Evolutionary conservation across 2,888 invertebrate genomes (phyloP), one percentile per base, ranked within the genome.

Genomic region (Ophion slaviceki): DNA sequence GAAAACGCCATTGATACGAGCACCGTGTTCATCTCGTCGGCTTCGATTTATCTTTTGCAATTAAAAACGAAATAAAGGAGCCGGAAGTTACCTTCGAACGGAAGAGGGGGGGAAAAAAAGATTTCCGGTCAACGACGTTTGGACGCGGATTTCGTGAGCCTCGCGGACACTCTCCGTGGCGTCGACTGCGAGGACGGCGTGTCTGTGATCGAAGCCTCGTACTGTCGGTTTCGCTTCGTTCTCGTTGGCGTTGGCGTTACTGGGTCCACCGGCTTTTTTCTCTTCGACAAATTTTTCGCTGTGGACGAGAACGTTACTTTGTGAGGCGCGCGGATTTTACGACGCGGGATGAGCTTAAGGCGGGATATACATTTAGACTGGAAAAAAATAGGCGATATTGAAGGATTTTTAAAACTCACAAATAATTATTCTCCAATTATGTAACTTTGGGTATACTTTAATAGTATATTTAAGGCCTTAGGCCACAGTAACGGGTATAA

Each of bases 101-200:
- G 47, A 68, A 62, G 74, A 28, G 32, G 8, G 40, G 8, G 6
- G 5, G 5, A 45, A 72, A 61, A 28, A 20, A 67, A 14, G 14
- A 59, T 28, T 24, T 59, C 59, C 10, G 5, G 57, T 77, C 53
- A 79, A 14, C 53, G 68, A 59, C 72, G 74, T 47, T 78, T 84
- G 3, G 67, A 17, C 64, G 64, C 40, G 2, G 70, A 32, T 68
- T 40, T 75, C 24, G 59, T 36, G 14, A 59, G 53, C 28, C 86
- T 86, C 53, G 75, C 36, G 53, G 86, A 79, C n/a, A 59, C 47
- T 61, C 84, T 72, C 0, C 80, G 80, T 2, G 80, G 76, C 17
- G 82, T 71, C 14, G 17, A 36, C 17, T n/a, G 40, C 28, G 11
- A 61, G 53, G 14, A n/a, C 8, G 82, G 66, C 2, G 81, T 70